Evolutionary conservation across 2,113 vertebrate species (phyloP).

Genomic region (Amphilophus citrinellus): DNA sequence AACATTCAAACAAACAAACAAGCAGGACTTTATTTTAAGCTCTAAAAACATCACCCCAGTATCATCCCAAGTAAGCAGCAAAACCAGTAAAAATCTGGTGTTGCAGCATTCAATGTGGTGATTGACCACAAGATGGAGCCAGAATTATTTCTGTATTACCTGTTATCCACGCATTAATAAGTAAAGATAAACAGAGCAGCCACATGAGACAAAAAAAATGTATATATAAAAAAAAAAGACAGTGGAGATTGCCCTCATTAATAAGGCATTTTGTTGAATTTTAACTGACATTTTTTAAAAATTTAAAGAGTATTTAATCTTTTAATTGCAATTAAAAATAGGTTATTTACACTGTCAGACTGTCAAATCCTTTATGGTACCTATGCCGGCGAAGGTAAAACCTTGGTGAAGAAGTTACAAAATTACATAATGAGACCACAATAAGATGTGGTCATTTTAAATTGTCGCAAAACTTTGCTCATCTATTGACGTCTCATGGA

Average conservation of each 20-base stretch:
- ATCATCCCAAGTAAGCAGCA: no score
- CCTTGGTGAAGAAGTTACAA: not conserved
- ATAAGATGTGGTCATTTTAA: not conserved
- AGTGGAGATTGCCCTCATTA: not conserved
- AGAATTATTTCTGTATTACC: not conserved
- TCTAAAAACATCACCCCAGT: no score
- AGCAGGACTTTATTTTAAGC: not conserved
- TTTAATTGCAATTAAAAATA: no score
- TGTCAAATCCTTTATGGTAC: not conserved
- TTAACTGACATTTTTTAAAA: no score
- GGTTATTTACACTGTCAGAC: not conserved
- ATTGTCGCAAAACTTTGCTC: not conserved
- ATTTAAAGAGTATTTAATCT: not conserved
- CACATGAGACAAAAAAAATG: not conserved
- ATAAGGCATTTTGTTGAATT: not conserved
- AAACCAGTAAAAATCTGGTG: not conserved
- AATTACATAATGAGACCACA: not conserved
- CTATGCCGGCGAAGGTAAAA: not conserved
- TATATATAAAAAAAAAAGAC: no score
- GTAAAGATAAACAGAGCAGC: not conserved
- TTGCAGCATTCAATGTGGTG: not conserved
- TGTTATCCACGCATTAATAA: not conserved
- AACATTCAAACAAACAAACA: not conserved
- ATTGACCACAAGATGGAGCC: slow-evolving; percentile 34
- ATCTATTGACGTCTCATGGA: not conserved